Evolutionary conservation across 37 sponge, comb jelly and placozoan genomes (phyloP), one percentile per base, ranked within the genome.

Genomic region (Aplysina aerophoba): DNA sequence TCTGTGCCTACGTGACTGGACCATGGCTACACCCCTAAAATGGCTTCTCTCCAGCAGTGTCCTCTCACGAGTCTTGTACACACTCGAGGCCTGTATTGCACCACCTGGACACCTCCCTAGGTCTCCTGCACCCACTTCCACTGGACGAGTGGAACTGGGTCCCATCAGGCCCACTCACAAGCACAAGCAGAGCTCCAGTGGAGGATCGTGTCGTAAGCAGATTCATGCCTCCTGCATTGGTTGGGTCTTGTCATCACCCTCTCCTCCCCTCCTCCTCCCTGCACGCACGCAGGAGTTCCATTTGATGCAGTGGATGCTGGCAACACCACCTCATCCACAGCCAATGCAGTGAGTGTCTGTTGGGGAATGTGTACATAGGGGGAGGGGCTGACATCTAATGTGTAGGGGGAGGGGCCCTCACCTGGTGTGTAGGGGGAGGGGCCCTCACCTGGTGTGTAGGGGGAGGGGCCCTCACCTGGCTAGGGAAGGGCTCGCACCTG

Each of bases 1-100:
- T 14, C 36, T 90, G 65, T 88, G 88, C 79, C 82, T 93, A 25
- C 61, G 94, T 17, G 94, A 93, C 87, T 93, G 94, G 94, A 24
- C 85, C 20, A 85, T 90, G 71, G 68, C 69, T 35, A 85, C 90
- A 17, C 86, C 94, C 13, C 27, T 90, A 0, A 11, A 65, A 50
- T 75, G 78, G 78, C 78, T 75, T 75, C 78, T 53, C n/a, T 44
- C 35, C 41, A 44, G 24, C 17, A 39, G 41, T 13, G 13, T 75
- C 38, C 78, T 50, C 3, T 39, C n/a, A 19, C 78, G 4, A 4
- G 22, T 25, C 21, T 4, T 53, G 14, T 39, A 1, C 20, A 19
- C 40, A 0, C 15, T 53, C 24, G 31, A n/a, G 16, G 41, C 78
- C n/a, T 24, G 37, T 1, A 36, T 24, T 4, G 22, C n/a, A 21